Evolutionary conservation across 2,888 invertebrate species (phyloP), one percentile per base, ranked within the genome.

Genomic region (Athalia circularis): DNA sequence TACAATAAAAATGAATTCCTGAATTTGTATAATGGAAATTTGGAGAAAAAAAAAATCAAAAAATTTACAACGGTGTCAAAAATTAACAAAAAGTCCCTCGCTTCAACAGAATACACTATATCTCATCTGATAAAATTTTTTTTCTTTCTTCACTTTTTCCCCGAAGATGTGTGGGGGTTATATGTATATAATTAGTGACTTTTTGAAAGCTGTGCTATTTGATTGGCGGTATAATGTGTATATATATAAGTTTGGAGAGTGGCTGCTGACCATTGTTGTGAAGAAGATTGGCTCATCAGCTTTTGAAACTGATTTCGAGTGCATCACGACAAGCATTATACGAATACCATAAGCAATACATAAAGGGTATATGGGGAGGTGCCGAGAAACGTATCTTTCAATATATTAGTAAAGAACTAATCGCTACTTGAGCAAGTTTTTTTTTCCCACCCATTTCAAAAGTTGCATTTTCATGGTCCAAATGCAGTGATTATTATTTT

Each of bases 261-360:
- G 88, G 85, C 83, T 85, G 29, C 29, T 29, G 29, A 29, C 29
- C 84, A 88, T 88, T 88, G 88, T 88, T 86, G 84, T 80, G 82
- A 80, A 83, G 29, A 29, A 85, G 82, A 85, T 85, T 84, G 81
- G 80, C 81, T 78, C 80, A 79, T 80, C 59, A 43, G 57, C 47
- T 59, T 47, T 59, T 29, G 29, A 29, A 29, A 29, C 29, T 29
- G 29, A 29, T 29, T 29, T 0, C 2, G 29, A 29, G 29, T 29
- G 29, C 29, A 29, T 29, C 29, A 29, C 29, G 29, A 29, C 29
- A 29, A 29, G 29, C 29, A 29, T 29, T 29, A 29, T 29, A 29
- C 29, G 29, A 29, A 29, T 29, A 29, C 29, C 2, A 29, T 29
- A 2, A 29, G 29, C 29, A 29, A 29, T 29, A n/a, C n/a, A n/a